Conservation (phyloP, 2,113 vertebrate species). For the Hypanus sabinus region DNA sequence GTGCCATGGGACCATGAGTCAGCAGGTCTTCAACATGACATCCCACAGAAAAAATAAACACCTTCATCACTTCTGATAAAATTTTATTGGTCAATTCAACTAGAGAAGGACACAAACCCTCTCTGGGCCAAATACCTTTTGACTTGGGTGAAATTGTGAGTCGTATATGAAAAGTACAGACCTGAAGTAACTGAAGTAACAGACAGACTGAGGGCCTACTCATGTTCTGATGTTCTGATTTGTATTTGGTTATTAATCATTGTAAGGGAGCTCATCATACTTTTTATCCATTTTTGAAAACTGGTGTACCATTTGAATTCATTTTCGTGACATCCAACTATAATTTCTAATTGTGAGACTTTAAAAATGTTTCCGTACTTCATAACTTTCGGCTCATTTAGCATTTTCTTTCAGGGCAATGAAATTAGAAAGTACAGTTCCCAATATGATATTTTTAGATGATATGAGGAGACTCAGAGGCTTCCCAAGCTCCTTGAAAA, state of each 20-base stretch:
- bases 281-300: neutral
- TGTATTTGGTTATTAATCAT: neutral
- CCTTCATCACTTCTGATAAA: neutral
- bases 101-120: neutral
- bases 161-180: too few relatives aligned
- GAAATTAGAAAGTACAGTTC: neutral
- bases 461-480: constrained; percentile 34
- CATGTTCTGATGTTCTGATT: neutral
- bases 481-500: constrained; percentile 47
- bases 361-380: neutral
- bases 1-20: neutral
- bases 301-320: neutral
- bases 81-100: neutral
- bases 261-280: neutral
- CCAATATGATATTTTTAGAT: constrained; percentile 9
- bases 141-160: too few relatives aligned
- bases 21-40: neutral
- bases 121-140: neutral
- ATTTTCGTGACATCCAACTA: neutral
- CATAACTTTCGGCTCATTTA: neutral
- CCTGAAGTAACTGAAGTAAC: neutral
- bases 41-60: too few relatives aligned
- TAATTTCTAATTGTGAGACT: too few relatives aligned
- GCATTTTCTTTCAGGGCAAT: neutral
- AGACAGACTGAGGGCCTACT: neutral